Conservation (phyloP, 1,140 invertebrate species). For the Drosophila parvula region DNA sequence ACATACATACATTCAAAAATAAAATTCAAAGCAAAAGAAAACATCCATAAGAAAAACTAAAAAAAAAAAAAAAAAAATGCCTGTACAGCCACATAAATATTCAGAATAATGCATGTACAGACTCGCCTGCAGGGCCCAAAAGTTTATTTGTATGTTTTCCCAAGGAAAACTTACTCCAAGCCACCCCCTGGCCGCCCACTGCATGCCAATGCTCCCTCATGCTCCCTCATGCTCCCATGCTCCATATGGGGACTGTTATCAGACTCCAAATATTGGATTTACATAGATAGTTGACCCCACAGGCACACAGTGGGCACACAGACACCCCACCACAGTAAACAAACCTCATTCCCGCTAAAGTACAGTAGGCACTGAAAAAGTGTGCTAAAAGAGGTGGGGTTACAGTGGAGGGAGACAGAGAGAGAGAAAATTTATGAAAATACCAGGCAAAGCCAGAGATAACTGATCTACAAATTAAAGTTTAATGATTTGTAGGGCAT, state of each 20-base stretch:
- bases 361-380: conserved; percentile 36
- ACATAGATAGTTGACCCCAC: conserved; percentile 44
- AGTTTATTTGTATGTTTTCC: conserved; percentile 54
- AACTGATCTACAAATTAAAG: neutral
- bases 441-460: neutral
- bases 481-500: neutral
- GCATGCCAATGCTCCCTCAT: conserved; percentile 1
- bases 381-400: conserved; percentile 15
- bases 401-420: neutral
- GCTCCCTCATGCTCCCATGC: conserved; percentile 11
- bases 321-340: conserved; percentile 15
- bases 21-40: conserved; percentile 40
- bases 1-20: conserved; percentile 26
- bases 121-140: conserved; percentile 18
- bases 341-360: conserved; percentile 13
- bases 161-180: conserved; percentile 15
- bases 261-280: conserved; percentile 56
- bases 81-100: conserved; percentile 8
- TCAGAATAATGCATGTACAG: conserved; percentile 21
- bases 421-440: neutral
- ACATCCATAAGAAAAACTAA: too few relatives aligned
- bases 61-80: conserved; percentile 20
- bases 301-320: neutral
- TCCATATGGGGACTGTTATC: conserved; percentile 50
- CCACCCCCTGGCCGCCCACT: neutral